Conservation (phyloP, 2,797 vertebrate genomes). For the Calcarius lapponicus region DNA sequence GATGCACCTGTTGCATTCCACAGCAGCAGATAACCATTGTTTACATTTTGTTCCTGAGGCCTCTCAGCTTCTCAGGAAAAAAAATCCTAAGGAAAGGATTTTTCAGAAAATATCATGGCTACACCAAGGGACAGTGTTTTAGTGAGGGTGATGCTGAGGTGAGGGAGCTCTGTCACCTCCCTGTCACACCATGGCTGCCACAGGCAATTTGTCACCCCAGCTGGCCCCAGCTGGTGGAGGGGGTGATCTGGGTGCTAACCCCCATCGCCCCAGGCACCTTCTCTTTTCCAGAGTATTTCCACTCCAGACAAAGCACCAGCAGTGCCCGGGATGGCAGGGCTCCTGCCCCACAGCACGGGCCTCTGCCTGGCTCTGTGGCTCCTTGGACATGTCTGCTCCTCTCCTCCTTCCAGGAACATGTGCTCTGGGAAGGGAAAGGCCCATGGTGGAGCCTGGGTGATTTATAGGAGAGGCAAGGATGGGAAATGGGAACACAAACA, state of each 20-base stretch:
- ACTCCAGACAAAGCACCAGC: not conserved
- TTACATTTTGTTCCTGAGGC: too few relatives aligned
- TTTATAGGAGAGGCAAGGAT: constrained; percentile 56
- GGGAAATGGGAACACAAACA: constrained; percentile 66
- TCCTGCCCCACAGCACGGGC: not conserved
- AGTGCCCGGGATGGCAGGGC: not conserved
- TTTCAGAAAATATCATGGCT: too few relatives aligned
- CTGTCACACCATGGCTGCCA: not conserved
- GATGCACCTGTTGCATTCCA: too few relatives aligned
- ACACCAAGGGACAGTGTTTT: not conserved
- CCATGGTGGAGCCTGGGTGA: not conserved
- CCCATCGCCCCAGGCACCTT: not conserved
- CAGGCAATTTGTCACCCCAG: rapidly evolving
- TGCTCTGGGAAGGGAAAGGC: not conserved
- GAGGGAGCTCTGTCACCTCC: not conserved
- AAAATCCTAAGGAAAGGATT: too few relatives aligned
- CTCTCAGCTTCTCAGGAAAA: too few relatives aligned
- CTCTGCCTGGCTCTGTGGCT: rapidly evolving
- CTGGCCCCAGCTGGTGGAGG: not conserved
- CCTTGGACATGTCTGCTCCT: not conserved
- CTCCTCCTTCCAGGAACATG: not conserved
- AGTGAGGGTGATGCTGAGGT: not conserved
- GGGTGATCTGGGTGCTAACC: not conserved
- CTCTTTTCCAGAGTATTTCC: not conserved
- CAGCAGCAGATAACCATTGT: too few relatives aligned